These are phyloP conservation scores for Amphiduros pacificus DNA, from an alignment of 2,888 invertebrate species.

Conservation along the genomic window DNA sequence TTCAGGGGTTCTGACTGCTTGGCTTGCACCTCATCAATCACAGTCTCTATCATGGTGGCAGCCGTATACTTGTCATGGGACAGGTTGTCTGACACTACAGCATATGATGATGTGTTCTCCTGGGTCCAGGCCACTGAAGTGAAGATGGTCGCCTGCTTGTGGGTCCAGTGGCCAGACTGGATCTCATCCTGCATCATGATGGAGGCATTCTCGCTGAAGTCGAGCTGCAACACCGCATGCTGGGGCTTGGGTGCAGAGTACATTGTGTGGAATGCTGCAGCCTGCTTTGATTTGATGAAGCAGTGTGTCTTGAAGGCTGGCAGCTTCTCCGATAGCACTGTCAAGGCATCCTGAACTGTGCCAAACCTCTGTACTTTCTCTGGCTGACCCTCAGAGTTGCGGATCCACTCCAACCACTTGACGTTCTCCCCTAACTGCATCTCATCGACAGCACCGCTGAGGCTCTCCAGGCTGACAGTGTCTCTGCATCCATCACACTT, in stretches of 20 bases:
- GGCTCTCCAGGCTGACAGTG: not conserved
- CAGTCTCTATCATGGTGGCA: not conserved
- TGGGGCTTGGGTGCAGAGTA: no score
- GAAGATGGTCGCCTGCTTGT: not conserved
- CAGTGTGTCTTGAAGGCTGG: not conserved
- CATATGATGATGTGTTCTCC: not conserved
- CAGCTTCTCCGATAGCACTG: no score
- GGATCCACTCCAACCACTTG: no score
- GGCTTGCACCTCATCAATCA: not conserved
- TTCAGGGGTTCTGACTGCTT: no score
- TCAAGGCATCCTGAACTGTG: no score
- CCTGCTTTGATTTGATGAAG: no score
- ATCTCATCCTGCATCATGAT: not conserved
- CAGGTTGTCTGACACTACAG: not conserved
- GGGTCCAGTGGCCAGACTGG: not conserved
- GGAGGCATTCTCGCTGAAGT: not conserved
- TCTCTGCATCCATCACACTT: not conserved
- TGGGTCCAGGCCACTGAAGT: not conserved
- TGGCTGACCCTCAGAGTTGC: no score
- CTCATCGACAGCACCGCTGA: no score
- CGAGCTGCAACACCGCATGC: not conserved
- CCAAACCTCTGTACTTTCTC: no score
- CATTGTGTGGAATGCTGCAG: no score
- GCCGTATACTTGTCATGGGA: not conserved
- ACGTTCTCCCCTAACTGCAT: no score